Percentiles rank a stretch among this genome's conserved stretches.
phyloP scores from a whole-genome alignment of 2,113 vertebrate species.

The Rallus limicola region DNA sequence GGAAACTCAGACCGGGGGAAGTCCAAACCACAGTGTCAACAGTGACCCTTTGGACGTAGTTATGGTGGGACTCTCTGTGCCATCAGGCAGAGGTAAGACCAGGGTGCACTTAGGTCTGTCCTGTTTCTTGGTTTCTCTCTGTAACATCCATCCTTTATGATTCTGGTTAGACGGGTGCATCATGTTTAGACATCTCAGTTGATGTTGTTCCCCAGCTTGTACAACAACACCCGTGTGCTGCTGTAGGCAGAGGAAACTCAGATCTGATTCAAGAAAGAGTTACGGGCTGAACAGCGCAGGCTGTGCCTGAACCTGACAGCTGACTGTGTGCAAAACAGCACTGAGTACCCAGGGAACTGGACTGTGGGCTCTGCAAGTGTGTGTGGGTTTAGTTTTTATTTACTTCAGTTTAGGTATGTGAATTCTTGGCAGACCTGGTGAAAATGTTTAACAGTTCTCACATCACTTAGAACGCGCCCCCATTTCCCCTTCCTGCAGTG shows the following conservation, averaged over 20 bases:
- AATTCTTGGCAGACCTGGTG: not conserved
- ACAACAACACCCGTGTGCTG: not conserved
- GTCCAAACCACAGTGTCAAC: rapidly evolving
- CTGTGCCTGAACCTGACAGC: not conserved
- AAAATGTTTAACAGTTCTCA: not conserved
- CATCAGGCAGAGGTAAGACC: not conserved
- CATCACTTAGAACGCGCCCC: not conserved
- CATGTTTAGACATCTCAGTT: not conserved
- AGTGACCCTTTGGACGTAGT: not conserved
- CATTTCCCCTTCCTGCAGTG: not conserved
- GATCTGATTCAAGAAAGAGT: not conserved
- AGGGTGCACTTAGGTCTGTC: not conserved
- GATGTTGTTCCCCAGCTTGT: not conserved
- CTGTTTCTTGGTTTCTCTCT: not conserved
- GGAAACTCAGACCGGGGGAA: not conserved
- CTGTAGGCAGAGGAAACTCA: not conserved
- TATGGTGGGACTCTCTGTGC: not conserved
- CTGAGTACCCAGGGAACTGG: not conserved
- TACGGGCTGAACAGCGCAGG: not conserved
- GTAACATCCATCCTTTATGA: not conserved
- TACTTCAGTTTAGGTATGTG: not conserved
- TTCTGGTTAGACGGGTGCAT: not conserved
- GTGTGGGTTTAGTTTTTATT: not conserved
- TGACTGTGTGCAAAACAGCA: not conserved
- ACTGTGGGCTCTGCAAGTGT: not conserved